Evolutionary conservation across 1,140 invertebrate genomes (phyloP).

Genomic region (Eupristina koningsbergeri): DNA sequence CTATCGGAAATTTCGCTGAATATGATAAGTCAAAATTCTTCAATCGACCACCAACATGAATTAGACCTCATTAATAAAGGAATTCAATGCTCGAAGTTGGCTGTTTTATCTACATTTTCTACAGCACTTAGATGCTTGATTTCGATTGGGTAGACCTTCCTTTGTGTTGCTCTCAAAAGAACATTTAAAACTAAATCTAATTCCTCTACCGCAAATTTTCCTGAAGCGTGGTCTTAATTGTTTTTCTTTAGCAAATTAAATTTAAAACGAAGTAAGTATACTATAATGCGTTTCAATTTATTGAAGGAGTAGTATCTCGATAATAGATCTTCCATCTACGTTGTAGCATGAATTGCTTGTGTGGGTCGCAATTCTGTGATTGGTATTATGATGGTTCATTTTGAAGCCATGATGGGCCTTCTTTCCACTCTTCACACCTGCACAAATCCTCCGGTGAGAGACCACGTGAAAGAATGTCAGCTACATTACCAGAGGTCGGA

Average conservation of each 20-base stretch:
- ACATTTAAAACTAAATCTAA: neutral
- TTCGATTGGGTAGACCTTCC: neutral
- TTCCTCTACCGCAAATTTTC: neutral
- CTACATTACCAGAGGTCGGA: neutral
- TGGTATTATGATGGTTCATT: neutral
- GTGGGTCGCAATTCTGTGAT: neutral
- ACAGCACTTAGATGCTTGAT: neutral
- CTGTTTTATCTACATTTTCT: neutral
- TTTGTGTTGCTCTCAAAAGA: neutral
- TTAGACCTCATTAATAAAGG: slow-evolving; percentile 55
- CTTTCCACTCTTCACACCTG: neutral
- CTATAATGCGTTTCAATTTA: neutral
- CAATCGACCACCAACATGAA: slow-evolving; percentile 59
- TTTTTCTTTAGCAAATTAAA: neutral
- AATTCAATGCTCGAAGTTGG: slow-evolving; percentile 42
- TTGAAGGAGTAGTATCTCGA: neutral
- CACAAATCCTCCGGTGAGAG: neutral
- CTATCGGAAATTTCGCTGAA: slow-evolving; percentile 57
- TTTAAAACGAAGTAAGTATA: slow-evolving; percentile 6
- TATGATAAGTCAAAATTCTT: slow-evolving; percentile 51
- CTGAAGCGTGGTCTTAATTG: neutral
- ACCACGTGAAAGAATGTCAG: slow-evolving; percentile 18
- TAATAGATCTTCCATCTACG: neutral
- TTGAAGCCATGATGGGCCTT: slow-evolving; percentile 8
- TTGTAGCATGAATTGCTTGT: neutral